phyloP scores from a whole-genome alignment of 2,113 vertebrate genomes.

The Suncus etruscus region DNA sequence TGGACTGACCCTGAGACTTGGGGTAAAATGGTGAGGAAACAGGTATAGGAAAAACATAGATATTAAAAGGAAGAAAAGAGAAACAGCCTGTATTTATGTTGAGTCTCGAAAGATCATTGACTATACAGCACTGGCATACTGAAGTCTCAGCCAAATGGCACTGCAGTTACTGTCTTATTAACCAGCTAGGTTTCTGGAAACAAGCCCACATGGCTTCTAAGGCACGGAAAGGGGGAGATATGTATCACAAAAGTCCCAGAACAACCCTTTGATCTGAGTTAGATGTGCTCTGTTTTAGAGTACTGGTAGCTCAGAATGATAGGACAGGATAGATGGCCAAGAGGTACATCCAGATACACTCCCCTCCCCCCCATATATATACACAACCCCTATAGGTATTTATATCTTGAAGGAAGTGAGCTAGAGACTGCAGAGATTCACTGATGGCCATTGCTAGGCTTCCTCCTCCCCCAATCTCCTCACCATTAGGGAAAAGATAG shows the following conservation, averaged over 20 bases:
- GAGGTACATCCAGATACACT: too few species aligned
- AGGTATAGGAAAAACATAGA: background rate
- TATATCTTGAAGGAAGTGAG: background rate
- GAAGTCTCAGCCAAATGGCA: slow-evolving; percentile 2
- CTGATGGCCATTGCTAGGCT: background rate
- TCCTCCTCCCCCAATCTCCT: slow-evolving; percentile 28
- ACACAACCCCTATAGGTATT: background rate
- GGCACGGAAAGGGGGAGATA: background rate
- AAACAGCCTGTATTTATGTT: background rate
- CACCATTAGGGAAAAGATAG: background rate
- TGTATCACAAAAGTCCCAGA: background rate
- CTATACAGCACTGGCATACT: background rate
- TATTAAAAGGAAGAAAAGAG: background rate
- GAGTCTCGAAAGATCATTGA: background rate
- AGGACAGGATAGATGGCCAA: slow-evolving; percentile 45
- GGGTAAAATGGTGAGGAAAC: slow-evolving; percentile 5
- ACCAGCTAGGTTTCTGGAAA: slow-evolving; percentile 53
- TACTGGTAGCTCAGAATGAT: background rate
- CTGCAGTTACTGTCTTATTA: slow-evolving; percentile 7
- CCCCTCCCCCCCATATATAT: background rate
- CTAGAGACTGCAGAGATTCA: background rate
- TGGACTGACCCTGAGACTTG: background rate
- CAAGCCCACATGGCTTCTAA: background rate
- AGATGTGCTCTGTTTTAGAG: background rate
- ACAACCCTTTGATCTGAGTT: slow-evolving; percentile 4